Percentiles rank a stretch among this genome's conserved stretches.
Evolutionary conservation across 1,140 invertebrate species (phyloP).

Genomic region (Drosophila tsacasi): DNA sequence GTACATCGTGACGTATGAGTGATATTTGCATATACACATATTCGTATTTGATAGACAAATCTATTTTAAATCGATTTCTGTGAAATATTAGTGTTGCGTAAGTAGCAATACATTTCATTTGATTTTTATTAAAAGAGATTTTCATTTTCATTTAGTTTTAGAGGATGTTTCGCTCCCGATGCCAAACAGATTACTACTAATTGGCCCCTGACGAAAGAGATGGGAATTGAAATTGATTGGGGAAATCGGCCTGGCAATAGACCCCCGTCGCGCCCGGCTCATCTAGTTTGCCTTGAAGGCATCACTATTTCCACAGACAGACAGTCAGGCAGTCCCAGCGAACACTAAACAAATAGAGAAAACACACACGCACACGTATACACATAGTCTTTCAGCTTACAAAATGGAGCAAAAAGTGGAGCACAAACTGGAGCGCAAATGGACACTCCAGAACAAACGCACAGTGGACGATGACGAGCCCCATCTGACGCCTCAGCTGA

Average conservation of each 20-base stretch:
- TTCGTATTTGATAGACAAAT: conserved; percentile 53
- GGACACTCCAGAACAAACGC: neutral
- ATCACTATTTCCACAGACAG: conserved; percentile 11
- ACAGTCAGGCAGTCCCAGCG: conserved; percentile 12
- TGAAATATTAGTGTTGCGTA: conserved; percentile 30
- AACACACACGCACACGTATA: neutral
- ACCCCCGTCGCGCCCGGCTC: conserved; percentile 5
- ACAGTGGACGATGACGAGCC: conserved; percentile 18
- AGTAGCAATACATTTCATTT: conserved; percentile 41
- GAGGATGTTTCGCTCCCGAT: conserved; percentile 7
- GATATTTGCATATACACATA: conserved; percentile 45
- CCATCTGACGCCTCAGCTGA: conserved; percentile 54
- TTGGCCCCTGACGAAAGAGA: conserved; percentile 40
- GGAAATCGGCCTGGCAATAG: conserved; percentile 13
- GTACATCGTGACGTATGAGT: conserved; percentile 59
- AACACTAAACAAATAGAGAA: conserved; percentile 7
- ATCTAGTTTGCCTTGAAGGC: conserved; percentile 35
- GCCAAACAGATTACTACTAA: conserved; percentile 56
- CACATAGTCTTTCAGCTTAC: conserved; percentile 13
- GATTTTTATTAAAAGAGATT: conserved; percentile 42
- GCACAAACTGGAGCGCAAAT: neutral
- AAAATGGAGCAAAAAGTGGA: conserved; percentile 24
- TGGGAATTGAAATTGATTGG: conserved; percentile 32
- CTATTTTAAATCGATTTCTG: conserved; percentile 61
- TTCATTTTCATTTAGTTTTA: conserved; percentile 16